Percentiles rank a stretch among this genome's conserved stretches.
These are phyloP conservation scores for Oncorhynchus gorbuscha DNA, from an alignment of 2,113 vertebrate species.

Conservation along the genomic window DNA sequence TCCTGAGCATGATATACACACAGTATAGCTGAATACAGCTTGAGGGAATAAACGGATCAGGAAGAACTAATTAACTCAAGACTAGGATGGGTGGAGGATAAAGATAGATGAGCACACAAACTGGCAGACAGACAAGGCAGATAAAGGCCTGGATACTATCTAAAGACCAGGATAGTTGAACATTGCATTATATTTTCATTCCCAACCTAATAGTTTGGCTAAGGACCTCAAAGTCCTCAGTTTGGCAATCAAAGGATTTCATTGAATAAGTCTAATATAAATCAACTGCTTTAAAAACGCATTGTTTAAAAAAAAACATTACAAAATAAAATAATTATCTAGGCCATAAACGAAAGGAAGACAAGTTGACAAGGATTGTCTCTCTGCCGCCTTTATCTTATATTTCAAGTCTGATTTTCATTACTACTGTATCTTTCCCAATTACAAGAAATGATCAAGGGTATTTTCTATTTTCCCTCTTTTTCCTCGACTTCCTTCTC, in stretches of 20 bases:
- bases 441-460: neutral
- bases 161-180: neutral
- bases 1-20: neutral
- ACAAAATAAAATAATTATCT: no score
- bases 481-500: neutral
- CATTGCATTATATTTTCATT: neutral
- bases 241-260: neutral
- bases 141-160: neutral
- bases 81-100: neutral
- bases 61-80: neutral
- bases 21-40: neutral
- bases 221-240: neutral
- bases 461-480: neutral
- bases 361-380: neutral
- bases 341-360: neutral
- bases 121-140: neutral
- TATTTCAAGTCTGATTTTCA: neutral
- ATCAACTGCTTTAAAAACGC: neutral
- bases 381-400: neutral
- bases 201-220: neutral
- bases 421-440: neutral
- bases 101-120: neutral
- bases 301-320: neutral
- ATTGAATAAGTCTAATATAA: neutral
- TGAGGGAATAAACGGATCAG: neutral